A percentile compares a stretch with the other conserved stretches of the same genome.
These are phyloP conservation scores for Tauraco hartlaubi DNA, from an alignment of 2,797 vertebrate species.

Conservation along the genomic window DNA sequence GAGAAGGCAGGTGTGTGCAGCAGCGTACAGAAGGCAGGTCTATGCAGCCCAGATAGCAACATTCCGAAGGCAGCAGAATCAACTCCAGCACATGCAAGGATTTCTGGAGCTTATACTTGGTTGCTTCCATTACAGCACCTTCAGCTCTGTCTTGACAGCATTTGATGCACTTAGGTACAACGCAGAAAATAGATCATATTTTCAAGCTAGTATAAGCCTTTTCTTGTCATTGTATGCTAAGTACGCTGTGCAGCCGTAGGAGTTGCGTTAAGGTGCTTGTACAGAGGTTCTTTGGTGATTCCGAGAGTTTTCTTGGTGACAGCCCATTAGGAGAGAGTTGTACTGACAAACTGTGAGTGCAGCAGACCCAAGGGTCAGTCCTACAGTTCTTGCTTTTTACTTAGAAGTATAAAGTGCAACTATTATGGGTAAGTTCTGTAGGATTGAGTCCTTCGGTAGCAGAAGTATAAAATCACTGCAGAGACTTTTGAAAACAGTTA, in stretches of 20 bases:
- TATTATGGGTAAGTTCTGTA: background rate
- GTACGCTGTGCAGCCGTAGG: background rate
- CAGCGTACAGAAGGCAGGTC: background rate
- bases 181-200: background rate
- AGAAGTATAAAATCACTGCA: background rate
- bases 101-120: background rate
- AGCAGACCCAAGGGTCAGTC: background rate
- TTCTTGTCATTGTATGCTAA: background rate
- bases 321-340: constrained; percentile 1
- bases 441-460: background rate
- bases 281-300: background rate
- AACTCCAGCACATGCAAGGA: background rate
- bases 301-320: constrained; percentile 36
- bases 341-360: background rate
- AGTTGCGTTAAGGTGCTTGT: background rate
- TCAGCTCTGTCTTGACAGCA: background rate
- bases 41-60: background rate
- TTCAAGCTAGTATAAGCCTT: background rate
- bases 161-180: background rate
- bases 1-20: background rate
- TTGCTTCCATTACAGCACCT: fast-evolving
- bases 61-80: background rate
- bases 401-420: background rate
- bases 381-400: background rate
- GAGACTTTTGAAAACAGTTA: background rate